phyloP scores from a whole-genome alignment of 2,797 vertebrate genomes.

The Choloepus didactylus region DNA sequence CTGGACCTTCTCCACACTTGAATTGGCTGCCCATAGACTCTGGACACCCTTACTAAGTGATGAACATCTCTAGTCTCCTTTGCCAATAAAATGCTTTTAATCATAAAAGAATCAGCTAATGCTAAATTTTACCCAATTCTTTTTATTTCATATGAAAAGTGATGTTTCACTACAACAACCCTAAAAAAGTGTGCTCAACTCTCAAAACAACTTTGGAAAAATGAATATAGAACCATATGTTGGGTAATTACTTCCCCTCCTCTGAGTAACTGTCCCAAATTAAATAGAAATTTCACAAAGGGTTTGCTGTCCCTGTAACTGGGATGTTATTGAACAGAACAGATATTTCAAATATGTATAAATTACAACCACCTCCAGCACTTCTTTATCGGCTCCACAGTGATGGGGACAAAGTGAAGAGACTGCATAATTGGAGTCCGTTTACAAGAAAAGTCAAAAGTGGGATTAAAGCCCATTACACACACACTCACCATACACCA shows the following conservation, averaged over 20 bases:
- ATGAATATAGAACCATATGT: neutral
- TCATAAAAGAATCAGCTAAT: neutral
- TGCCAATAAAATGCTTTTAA: slow-evolving; percentile 38
- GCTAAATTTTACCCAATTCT: neutral
- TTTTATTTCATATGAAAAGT: slow-evolving; percentile 7
- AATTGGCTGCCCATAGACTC: neutral
- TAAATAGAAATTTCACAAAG: neutral
- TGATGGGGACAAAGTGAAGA: neutral
- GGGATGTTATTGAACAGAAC: neutral
- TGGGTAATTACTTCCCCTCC: slow-evolving; percentile 1
- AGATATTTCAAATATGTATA: neutral
- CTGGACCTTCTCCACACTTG: neutral
- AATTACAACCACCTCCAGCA: neutral
- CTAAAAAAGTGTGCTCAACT: neutral
- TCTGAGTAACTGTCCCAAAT: neutral
- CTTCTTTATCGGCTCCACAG: neutral
- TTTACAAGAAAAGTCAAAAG: neutral
- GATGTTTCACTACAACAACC: neutral
- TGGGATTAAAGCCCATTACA: neutral
- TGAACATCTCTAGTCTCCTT: neutral
- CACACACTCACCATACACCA: neutral
- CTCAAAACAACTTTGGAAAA: slow-evolving; percentile 59
- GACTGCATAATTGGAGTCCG: neutral
- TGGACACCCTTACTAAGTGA: neutral
- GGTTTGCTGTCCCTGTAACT: neutral